Conservation (phyloP, 2,113 vertebrate species). For the Alaudala cheleensis region DNA sequence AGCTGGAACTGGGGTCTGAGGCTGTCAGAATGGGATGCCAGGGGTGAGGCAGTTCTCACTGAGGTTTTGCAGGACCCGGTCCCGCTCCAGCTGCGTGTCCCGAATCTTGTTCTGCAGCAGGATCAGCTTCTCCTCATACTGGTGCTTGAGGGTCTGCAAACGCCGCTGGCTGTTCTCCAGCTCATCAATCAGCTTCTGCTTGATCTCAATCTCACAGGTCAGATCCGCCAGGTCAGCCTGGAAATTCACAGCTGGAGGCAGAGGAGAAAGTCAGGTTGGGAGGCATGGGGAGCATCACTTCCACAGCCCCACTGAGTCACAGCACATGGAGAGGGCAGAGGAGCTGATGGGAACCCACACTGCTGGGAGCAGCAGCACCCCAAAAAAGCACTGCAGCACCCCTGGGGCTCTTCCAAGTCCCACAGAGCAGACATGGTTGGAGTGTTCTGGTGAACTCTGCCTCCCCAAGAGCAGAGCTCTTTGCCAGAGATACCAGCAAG, state of each 20-base stretch:
- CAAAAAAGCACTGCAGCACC: background rate
- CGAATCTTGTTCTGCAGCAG: slow-evolving; percentile 96
- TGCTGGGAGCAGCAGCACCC: background rate
- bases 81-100: slow-evolving; percentile 94
- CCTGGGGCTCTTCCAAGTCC: background rate
- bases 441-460: background rate
- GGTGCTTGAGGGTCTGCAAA: slow-evolving; percentile 92
- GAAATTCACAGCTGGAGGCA: slow-evolving; percentile 81
- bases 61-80: slow-evolving; percentile 94
- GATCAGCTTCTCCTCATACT: slow-evolving; percentile 97
- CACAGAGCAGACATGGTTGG: accelerated
- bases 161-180: slow-evolving; percentile 95
- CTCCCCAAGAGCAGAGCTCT: background rate
- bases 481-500: background rate
- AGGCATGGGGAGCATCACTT: background rate
- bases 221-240: slow-evolving; percentile 93
- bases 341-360: background rate
- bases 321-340: background rate
- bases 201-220: slow-evolving; percentile 98
- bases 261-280: background rate
- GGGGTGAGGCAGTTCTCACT: slow-evolving; percentile 69
- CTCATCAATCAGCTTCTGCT: slow-evolving; percentile 97
- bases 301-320: background rate
- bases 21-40: background rate
- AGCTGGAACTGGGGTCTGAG: background rate